Conservation (phyloP, 2,113 vertebrate species). For the Prietella phreatophila region DNA sequence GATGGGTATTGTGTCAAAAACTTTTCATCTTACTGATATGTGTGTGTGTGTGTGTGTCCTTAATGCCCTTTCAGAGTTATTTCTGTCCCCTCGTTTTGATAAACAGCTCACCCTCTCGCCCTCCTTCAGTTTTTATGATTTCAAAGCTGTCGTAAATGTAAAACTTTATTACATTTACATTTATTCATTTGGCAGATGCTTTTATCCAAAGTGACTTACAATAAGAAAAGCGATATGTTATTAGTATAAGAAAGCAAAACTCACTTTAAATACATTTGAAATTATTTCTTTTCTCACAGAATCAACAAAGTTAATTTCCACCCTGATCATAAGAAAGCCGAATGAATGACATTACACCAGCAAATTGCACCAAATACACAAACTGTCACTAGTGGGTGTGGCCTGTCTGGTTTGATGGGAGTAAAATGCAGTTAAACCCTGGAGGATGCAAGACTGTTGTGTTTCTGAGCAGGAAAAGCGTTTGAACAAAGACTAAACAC, state of each 20-base stretch:
- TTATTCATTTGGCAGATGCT: no score
- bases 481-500: no score
- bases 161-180: no score
- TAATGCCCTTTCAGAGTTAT: conserved; percentile 18
- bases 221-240: no score
- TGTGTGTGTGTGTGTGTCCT: neutral
- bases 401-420: neutral
- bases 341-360: neutral
- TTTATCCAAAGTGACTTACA: no score
- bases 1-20: no score
- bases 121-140: neutral
- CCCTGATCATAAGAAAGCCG: neutral
- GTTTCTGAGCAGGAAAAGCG: no score
- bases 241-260: neutral
- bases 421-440: no score
- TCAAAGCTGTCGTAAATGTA: neutral
- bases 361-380: no score
- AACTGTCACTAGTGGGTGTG: neutral
- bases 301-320: neutral
- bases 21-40: no score
- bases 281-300: neutral
- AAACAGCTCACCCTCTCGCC: neutral
- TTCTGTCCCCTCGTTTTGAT: neutral
- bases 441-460: no score
- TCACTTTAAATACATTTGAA: neutral